Evolutionary conservation across 2,797 vertebrate species (phyloP).

Genomic region (Chiloscyllium punctatum): DNA sequence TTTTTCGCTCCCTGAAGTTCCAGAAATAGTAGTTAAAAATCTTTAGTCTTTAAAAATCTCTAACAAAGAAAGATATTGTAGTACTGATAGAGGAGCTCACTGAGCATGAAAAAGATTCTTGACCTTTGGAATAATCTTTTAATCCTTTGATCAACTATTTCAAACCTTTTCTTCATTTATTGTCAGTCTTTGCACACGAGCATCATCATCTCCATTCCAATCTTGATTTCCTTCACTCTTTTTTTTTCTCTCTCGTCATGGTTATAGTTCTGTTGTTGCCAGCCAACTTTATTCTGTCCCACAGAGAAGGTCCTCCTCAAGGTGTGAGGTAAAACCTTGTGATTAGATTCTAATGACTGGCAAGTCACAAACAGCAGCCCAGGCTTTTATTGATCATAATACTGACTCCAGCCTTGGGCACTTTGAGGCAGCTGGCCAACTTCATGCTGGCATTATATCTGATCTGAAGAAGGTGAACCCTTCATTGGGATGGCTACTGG

Average conservation of each 20-base stretch:
- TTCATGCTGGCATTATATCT: too few species aligned
- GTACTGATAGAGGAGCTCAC: background rate
- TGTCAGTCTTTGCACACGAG: background rate
- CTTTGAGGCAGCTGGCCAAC: background rate
- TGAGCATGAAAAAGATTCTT: background rate
- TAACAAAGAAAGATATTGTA: background rate
- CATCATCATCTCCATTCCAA: background rate
- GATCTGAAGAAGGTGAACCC: background rate
- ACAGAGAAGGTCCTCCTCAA: background rate
- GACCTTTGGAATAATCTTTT: conserved; percentile 2
- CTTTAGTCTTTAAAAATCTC: background rate
- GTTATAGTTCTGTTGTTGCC: background rate
- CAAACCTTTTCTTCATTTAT: background rate
- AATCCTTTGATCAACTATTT: background rate
- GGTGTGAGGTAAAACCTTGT: background rate
- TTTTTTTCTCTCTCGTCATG: background rate
- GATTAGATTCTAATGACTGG: background rate
- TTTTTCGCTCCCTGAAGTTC: background rate
- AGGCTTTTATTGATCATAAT: background rate
- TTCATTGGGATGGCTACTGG: background rate
- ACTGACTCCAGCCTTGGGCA: background rate
- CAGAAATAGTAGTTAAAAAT: background rate
- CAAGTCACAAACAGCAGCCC: too few species aligned
- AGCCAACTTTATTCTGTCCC: background rate
- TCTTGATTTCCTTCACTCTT: background rate